phyloP scores from a whole-genome alignment of 2,113 vertebrate species.

The Melanerpes formicivorus region DNA sequence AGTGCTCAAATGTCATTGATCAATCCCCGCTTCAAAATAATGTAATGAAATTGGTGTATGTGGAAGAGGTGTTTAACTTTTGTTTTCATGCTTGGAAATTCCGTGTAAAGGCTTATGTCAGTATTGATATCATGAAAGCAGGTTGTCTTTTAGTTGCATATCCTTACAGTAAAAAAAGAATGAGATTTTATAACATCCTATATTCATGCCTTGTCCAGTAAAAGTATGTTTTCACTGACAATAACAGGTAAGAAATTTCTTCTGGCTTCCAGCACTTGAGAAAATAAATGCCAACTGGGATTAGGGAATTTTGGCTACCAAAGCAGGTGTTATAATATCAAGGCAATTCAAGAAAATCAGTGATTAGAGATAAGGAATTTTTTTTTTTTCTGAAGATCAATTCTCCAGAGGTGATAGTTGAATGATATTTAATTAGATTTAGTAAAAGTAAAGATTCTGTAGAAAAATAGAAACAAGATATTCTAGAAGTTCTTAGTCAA shows the following conservation, averaged over 20 bases:
- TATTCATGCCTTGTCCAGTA: not conserved
- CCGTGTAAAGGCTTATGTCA: not conserved
- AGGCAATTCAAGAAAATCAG: not conserved
- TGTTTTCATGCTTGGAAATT: not conserved
- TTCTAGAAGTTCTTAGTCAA: not conserved
- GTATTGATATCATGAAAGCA: not conserved
- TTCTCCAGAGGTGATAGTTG: not conserved
- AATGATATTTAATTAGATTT: not conserved
- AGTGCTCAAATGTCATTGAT: not conserved
- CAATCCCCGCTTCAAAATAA: not conserved
- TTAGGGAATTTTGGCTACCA: not conserved
- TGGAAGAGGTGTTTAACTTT: not conserved
- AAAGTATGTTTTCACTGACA: not conserved
- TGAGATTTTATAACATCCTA: not conserved
- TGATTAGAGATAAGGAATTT: not conserved
- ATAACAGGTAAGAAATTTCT: not conserved
- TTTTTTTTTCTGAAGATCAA: not conserved
- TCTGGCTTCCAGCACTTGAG: not conserved
- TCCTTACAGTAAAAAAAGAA: not conserved
- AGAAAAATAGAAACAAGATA: not conserved
- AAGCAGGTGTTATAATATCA: not conserved
- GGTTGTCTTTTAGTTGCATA: not conserved
- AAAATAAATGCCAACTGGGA: not conserved
- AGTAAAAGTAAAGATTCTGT: not conserved
- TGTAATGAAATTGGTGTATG: not conserved